These are phyloP conservation scores for Chelonus formosanus DNA, from an alignment of 2,888 invertebrate species.

Conservation along the genomic window DNA sequence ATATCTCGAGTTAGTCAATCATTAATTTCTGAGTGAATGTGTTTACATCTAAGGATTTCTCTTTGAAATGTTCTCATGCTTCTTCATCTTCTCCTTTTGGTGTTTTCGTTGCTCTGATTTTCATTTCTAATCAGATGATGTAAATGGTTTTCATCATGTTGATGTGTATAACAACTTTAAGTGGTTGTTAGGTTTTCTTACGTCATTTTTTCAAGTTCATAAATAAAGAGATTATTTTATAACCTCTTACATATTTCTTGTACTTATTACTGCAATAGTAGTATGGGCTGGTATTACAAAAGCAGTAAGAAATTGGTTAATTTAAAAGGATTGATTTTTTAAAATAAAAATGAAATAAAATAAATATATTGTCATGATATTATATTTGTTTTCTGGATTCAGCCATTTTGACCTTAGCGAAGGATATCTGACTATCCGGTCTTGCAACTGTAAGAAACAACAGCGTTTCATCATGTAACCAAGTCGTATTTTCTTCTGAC, in stretches of 20 bases:
- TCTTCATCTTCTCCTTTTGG: no score
- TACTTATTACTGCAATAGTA: no score
- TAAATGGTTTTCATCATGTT: not conserved
- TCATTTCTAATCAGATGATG: not conserved
- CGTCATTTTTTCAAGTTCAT: not conserved
- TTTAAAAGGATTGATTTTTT: not conserved
- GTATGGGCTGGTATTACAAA: no score
- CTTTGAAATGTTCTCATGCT: no score
- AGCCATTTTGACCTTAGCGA: conserved; percentile 63
- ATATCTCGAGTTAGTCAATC: not conserved
- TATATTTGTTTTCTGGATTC: conserved; percentile 35
- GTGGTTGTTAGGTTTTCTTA: conserved; percentile 3
- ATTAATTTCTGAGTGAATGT: conserved; percentile 12
- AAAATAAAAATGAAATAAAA: conserved; percentile 1
- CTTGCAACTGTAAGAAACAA: conserved; percentile 17
- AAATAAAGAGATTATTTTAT: not conserved
- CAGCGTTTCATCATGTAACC: conserved; percentile 36
- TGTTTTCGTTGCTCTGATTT: conserved; percentile 7
- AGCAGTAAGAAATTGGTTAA: no score
- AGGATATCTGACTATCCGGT: conserved; percentile 55
- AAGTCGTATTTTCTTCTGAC: conserved; percentile 33
- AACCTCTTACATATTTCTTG: no score
- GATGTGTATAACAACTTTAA: not conserved
- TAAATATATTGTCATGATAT: not conserved
- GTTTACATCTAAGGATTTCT: not conserved